Evolutionary conservation across 2,797 vertebrate species (phyloP), one percentile per base, ranked within the genome.

Genomic region (Bradypodion pumilum): DNA sequence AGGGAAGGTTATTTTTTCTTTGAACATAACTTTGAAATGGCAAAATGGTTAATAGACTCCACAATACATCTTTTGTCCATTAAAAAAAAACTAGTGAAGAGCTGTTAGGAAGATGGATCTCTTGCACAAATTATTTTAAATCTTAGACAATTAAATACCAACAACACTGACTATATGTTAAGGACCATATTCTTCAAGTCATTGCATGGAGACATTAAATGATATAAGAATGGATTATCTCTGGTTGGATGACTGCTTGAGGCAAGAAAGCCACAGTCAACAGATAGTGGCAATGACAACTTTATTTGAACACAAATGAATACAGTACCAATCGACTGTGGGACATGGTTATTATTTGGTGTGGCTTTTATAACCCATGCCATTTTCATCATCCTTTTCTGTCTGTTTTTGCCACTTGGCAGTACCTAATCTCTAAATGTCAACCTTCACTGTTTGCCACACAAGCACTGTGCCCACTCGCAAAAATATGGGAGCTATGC

Each of bases 1-100:
- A 85, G 49, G 60, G 62, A 80, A 81, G 42, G 40, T 81, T 81
- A 76, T 65, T 37, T 70, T 81, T 40, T 59, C 79, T 85, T 85
- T 81, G 78, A 85, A 81, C 78, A 27, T 76, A 40, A 62, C 59
- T 62, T 70, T 44, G 79, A 44, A 52, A 46, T 76, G 63, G 73
- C 73, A 74, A 85, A 70, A 76, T 25, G 42, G 76, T 73, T 84
- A 65, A 79, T 81, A 76, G 49, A 62, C 65, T 40, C 74, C n/a
- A 46, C 63, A 75, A 46, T 25, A n/a, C 16, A 68, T 16, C 72
- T 59, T 70, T 81, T 46, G 49, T 80, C 16, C 35, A 75, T 62
- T 13, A 74, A 85, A 35, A 35, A 35, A 19, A 75, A 19, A 59
- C 44, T 8, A 16, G 9, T 60, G 56, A 72, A 70, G 21, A 44